Conservation (phyloP, 2,797 vertebrate genomes). For the Carcharodon carcharias region DNA sequence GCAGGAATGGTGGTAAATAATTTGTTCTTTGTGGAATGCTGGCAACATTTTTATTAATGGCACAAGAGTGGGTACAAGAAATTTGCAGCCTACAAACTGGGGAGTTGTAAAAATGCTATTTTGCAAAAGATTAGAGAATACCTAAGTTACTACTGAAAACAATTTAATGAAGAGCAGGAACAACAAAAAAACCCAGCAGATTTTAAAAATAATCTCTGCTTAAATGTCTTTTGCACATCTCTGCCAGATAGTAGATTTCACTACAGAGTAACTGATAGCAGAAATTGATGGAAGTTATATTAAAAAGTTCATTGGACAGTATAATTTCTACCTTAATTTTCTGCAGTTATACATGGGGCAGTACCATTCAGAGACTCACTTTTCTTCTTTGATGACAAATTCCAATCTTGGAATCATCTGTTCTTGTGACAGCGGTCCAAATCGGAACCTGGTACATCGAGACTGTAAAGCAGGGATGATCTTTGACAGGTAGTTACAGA, state of each 20-base stretch:
- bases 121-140: not conserved
- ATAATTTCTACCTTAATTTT: not conserved
- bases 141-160: not conserved
- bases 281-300: not conserved
- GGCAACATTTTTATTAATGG: not conserved
- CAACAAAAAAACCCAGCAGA: not conserved
- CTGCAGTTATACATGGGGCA: not conserved
- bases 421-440: conserved; percentile 77
- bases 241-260: not conserved
- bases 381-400: conserved; percentile 76
- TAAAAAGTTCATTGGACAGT: not conserved
- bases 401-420: conserved; percentile 89
- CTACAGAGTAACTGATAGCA: not conserved
- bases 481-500: conserved; percentile 96
- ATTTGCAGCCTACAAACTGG: not conserved
- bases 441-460: conserved; percentile 90
- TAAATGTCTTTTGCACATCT: not conserved
- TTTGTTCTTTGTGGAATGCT: not conserved
- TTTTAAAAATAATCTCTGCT: not conserved
- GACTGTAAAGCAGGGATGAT: conserved; percentile 96
- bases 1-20: not conserved
- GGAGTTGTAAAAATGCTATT: not conserved
- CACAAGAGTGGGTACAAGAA: not conserved
- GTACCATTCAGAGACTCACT: conserved; percentile 57
- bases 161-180: not conserved